Evolutionary conservation across 2,113 vertebrate genomes (phyloP), one percentile per base, ranked within the genome.

Genomic region (Pachycephala philippinensis): DNA sequence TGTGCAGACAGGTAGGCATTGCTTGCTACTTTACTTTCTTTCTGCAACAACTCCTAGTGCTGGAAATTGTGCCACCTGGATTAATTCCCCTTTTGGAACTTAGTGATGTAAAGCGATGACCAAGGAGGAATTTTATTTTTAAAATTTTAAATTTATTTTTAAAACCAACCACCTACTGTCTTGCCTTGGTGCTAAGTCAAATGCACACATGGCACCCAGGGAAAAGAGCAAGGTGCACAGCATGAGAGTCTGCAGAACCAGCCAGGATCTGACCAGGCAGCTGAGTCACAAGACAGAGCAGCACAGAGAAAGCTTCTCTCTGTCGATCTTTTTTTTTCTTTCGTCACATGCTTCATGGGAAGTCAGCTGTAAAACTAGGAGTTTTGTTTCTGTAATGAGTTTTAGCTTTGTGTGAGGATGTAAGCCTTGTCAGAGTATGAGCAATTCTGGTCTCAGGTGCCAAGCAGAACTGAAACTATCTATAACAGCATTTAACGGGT

Each of bases 341-440:
- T 74, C 35, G 56, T 93, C 90, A 94, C 87, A 90, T 95, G 94
- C 84, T 96, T 79, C 90, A 76, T 80, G 59, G 78, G 78, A 91
- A 96, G 75, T 80, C 74, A 91, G 85, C 90, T 95, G 92, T 90
- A 91, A 95, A 87, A 79, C 56, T 74, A 60, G 69, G 39, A 91
- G 57, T 87, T 93, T 91, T 0, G 0, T 76, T 87, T 76, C 77
- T 74, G 42, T 70, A 95, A 81, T 24, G 64, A 93, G 81, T 79
- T 76, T 60, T 47, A 88, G 71, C 66, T 90, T 87, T 56, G 39
- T 75, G 19, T 31, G 69, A 94, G 30, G 74, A 39, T 40, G 13
- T 14, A 90, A 87, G 10, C n/a, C 9, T 5, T 57, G 26, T 26
- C 61, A 56, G 61, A 57, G 24, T 22, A 50, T 0, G 1, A 84